Conservation (phyloP, 2,113 vertebrate genomes). For the Melierax canorus region DNA sequence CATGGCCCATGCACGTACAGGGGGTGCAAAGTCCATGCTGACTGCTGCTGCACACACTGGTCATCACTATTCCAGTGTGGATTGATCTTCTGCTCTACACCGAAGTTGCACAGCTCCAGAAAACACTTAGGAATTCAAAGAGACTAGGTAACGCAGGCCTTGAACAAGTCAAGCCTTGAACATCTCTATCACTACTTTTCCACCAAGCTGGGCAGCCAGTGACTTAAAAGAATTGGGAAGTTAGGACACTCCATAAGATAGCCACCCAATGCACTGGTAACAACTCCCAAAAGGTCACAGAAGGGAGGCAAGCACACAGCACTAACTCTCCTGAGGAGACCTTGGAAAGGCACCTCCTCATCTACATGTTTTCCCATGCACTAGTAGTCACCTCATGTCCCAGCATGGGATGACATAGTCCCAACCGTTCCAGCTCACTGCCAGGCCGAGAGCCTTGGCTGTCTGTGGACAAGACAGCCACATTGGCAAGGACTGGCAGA, state of each 20-base stretch:
- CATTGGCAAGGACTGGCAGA: not conserved
- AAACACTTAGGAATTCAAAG: not conserved
- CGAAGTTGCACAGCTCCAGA: not conserved
- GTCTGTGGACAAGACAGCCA: not conserved
- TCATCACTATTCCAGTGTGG: not conserved
- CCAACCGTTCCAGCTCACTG: not conserved
- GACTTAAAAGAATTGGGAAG: not conserved
- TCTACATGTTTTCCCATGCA: not conserved
- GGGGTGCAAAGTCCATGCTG: not conserved
- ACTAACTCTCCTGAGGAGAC: not conserved
- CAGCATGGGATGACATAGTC: not conserved
- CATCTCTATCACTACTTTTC: not conserved
- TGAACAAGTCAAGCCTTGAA: not conserved
- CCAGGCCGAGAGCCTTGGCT: not conserved
- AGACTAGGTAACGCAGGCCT: not conserved
- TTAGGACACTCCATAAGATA: not conserved
- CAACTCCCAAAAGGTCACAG: not conserved
- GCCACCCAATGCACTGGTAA: not conserved
- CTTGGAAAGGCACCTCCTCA: not conserved
- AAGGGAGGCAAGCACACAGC: not conserved
- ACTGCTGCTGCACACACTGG: not conserved
- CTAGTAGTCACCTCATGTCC: not conserved
- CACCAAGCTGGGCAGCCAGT: not conserved
- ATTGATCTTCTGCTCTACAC: not conserved
- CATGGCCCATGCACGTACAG: accelerated